These are phyloP conservation scores for Bombus sylvicola DNA, from an alignment of 1,140 invertebrate species.

Conservation along the genomic window DNA sequence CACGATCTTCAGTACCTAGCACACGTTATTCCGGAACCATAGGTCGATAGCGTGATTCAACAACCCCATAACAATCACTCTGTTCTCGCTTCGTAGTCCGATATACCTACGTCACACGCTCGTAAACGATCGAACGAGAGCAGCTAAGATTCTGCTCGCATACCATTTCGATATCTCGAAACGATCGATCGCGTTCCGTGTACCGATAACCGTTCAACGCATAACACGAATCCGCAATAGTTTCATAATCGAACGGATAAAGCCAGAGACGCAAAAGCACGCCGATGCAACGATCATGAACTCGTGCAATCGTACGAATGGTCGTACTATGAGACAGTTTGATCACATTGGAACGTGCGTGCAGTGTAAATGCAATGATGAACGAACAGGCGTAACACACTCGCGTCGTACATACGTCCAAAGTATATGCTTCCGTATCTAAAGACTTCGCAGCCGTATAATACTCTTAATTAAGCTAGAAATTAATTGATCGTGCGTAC, in stretches of 20 bases:
- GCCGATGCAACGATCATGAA: background rate
- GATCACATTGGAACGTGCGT: background rate
- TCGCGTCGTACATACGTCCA: constrained; percentile 58
- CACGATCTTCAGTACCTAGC: background rate
- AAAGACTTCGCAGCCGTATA: constrained; percentile 76
- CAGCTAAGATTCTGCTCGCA: constrained; percentile 48
- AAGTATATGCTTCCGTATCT: constrained; percentile 77
- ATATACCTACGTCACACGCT: constrained; percentile 13
- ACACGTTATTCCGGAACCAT: background rate
- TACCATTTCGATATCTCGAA: constrained; percentile 51
- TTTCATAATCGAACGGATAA: constrained; percentile 39
- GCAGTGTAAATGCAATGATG: constrained; percentile 13
- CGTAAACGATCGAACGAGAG: background rate
- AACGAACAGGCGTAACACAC: constrained; percentile 28
- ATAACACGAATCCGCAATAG: constrained; percentile 36
- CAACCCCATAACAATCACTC: background rate
- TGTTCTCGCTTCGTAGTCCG: background rate
- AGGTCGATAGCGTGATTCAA: background rate
- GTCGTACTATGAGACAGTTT: background rate
- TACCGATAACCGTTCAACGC: constrained; percentile 37
- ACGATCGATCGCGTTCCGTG: constrained; percentile 59
- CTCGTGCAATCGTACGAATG: background rate
- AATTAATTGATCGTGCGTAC: constrained; percentile 71
- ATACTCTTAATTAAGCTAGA: constrained; percentile 75
- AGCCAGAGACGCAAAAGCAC: background rate